Conservation (phyloP, 2,888 invertebrate genomes). For the Sympetrum striolatum region DNA sequence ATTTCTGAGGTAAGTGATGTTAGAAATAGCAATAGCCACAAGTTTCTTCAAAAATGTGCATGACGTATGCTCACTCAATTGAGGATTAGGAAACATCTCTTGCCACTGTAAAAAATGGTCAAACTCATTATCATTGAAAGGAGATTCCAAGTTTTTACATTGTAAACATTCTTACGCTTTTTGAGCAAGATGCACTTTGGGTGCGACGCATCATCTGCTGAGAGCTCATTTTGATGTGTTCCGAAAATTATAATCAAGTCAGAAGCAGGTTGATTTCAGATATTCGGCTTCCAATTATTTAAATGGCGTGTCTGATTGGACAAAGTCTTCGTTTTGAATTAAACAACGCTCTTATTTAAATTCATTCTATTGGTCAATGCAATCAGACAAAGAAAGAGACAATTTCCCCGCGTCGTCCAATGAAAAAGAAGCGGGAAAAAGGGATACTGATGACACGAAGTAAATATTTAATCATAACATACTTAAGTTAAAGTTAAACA, state of each 20-base stretch:
- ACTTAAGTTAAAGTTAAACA: too few species aligned
- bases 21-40: constrained; percentile 11
- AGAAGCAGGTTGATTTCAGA: neutral
- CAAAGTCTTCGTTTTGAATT: neutral
- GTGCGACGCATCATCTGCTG: neutral
- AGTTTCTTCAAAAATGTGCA: constrained; percentile 7
- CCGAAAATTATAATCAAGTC: too few species aligned
- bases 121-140: neutral
- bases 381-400: too few species aligned
- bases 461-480: too few species aligned
- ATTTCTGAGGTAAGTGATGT: constrained; percentile 9
- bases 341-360: neutral
- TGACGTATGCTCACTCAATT: constrained; percentile 14
- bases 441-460: too few species aligned
- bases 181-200: neutral
- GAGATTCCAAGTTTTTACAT: neutral
- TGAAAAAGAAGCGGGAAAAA: too few species aligned
- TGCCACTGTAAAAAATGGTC: neutral
- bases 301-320: neutral
- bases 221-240: neutral
- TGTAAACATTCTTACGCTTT: neutral
- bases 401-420: too few species aligned
- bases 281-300: neutral
- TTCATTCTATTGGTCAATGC: neutral
- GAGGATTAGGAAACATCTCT: constrained; percentile 36